Evolutionary conservation across 2,888 invertebrate genomes (phyloP), one percentile per base, ranked within the genome.

Genomic region (Xestia sexstrigata): DNA sequence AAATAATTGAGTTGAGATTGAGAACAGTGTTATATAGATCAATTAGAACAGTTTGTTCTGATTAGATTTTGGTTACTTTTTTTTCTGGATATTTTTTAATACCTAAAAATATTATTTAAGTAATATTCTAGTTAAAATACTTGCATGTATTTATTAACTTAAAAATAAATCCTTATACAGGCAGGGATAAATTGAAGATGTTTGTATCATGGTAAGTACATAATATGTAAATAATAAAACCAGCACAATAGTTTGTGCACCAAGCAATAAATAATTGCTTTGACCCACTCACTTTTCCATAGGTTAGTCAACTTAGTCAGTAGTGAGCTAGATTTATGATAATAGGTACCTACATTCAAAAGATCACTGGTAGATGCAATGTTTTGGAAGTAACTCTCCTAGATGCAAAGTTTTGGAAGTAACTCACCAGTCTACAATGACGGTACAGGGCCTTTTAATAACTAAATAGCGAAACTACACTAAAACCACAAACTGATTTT

Each of bases 1-100:
- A 52, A 78, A 81, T 60, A 11, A 58, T 66, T 49, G 23, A 42
- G 23, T 23, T 30, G n/a, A n/a, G 13, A 42, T 42, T 42, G 42
- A 42, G 47, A 42, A 42, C 23, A 39, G 23, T 39, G 6, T 39
- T 39, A 13, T 2, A 35, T 39, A 63, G 23, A 7, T 15, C 63
- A 63, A 23, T 15, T 26, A 20, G 7, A 39, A 58, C 30, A 15
- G 52, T 30, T 30, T n/a, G 15, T 63, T 68, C 11, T 26, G n/a
- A n/a, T 63, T n/a, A 30, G 1, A 47, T 35, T 55, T 47, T 65
- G 2, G 0, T 30, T 9, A 47, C 20, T 15, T 65, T 9, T 26
- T 47, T 42, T 23, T 2, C 23, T 17, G 26, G 9, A 26, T 35
- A n/a, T n/a, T 30, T 69, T 15, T 26, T 26, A 13, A 15, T 58